Conservation (phyloP, 1,140 invertebrate genomes). For the Caerostris darwini region DNA sequence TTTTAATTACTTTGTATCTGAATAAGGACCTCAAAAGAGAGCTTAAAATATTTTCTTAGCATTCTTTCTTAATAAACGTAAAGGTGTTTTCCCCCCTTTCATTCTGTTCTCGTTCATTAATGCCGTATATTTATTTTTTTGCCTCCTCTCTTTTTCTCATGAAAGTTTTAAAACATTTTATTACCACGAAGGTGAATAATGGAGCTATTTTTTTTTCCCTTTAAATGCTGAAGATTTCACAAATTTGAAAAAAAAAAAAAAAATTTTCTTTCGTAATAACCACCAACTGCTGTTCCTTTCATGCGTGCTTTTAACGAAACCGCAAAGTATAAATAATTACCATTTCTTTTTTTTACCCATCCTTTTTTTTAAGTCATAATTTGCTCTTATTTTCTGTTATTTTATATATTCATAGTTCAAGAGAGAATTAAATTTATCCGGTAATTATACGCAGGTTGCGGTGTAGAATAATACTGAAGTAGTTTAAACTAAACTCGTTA, state of each 20-base stretch:
- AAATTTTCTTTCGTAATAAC: slow-evolving; percentile 20
- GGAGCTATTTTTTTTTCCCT: slow-evolving; percentile 1
- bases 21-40: background rate
- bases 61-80: slow-evolving; percentile 42
- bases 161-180: slow-evolving; percentile 56
- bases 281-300: slow-evolving; percentile 9
- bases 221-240: slow-evolving; percentile 6
- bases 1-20: slow-evolving; percentile 62
- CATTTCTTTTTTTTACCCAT: background rate
- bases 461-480: background rate
- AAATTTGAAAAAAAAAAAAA: background rate
- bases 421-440: slow-evolving; percentile 52
- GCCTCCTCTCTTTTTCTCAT: background rate
- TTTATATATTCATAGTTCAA: slow-evolving; percentile 30
- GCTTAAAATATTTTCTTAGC: slow-evolving; percentile 52
- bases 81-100: background rate
- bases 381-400: slow-evolving; percentile 11
- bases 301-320: slow-evolving; percentile 37
- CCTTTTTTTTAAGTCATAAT: slow-evolving; percentile 15
- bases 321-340: slow-evolving; percentile 54
- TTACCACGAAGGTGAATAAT: slow-evolving; percentile 52
- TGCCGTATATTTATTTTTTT: background rate
- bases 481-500: slow-evolving; percentile 26
- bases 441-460: slow-evolving; percentile 30
- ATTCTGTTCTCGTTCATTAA: background rate